A percentile compares a stretch with the other conserved stretches of the same genome.
Conservation (phyloP, 2,888 invertebrate species). For the Calameuta idolon region DNA sequence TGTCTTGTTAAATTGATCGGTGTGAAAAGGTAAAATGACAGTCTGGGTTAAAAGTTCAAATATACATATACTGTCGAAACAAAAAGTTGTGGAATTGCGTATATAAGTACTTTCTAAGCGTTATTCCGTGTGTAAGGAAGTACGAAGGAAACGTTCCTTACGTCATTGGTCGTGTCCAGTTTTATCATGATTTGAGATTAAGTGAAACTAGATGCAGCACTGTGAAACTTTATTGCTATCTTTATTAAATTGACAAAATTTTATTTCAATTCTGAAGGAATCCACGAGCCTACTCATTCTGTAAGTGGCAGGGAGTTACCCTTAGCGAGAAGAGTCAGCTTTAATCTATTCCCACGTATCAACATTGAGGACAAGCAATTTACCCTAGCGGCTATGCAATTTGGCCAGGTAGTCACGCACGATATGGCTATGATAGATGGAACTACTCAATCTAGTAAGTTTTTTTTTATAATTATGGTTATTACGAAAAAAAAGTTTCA, state of each 20-base stretch:
- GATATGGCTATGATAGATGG: constrained; percentile 83
- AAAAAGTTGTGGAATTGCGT: neutral
- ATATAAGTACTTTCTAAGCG: neutral
- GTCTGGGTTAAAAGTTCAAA: neutral
- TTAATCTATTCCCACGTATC: constrained; percentile 77
- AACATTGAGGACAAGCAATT: constrained; percentile 78
- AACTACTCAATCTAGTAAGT: constrained; percentile 82
- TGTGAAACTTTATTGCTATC: neutral
- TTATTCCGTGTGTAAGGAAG: neutral
- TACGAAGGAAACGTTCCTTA: neutral
- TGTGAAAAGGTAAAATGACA: neutral
- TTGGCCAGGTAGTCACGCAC: constrained; percentile 84
- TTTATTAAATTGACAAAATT: neutral
- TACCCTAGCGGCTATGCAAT: constrained; percentile 83
- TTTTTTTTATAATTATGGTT: constrained; percentile 8
- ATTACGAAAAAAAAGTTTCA: neutral
- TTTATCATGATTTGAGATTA: neutral
- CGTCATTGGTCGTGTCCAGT: neutral
- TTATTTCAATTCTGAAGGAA: constrained; percentile 67
- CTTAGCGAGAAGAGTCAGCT: constrained; percentile 77
- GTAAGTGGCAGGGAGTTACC: constrained; percentile 77
- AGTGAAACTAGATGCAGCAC: neutral
- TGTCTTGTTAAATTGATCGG: neutral
- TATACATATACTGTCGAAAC: neutral
- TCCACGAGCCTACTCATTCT: constrained; percentile 75